Base-by-base conservation (phyloP, 2,113 vertebrate genomes). In the Plotosus lineatus region DNA sequence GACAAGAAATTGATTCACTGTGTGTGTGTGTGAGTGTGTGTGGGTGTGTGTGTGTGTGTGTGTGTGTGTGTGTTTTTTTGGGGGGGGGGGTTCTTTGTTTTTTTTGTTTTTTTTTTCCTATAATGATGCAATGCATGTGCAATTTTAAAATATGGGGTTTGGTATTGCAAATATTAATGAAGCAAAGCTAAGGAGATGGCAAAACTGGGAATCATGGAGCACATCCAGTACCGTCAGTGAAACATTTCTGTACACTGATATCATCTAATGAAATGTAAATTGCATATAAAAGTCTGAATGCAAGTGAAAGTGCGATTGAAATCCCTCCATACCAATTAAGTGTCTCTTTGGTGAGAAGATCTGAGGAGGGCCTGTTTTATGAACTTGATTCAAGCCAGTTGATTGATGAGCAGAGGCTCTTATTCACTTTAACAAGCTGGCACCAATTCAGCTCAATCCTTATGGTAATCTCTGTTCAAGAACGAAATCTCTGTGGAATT, bases 261-360 rank as follows among this genome's bases (percentile, higher is more conserved):
- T 48, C 60, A 75, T 83, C 78, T 86, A 86, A 86, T 86, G 80
- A 81, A 86, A 78, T 83, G 79, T 33, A 77, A 80, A 86, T 81
- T 69, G 78, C 81, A 73, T 81, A 77, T n/a, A 40, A 56, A 55
- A 56, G 65, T 77, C 66, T 73, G 51, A 66, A 38, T 63, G 58
- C 65, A 65, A 51, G 77, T 80, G 33, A 77, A 71, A 78, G 74
- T 74, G 68, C 60, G 68, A 53, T 81, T 69, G 77, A 31, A 83
- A 81, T 68, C 50, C 58, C 73, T 80, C 69, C 15, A 73, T 51
- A 74, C 77, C 81, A 85, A 85, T 85, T 85, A 51, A 81, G 73
- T 78, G 76, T 65, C 36, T 50, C 51, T 65, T 65, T 33, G 56
- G 42, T 19, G 42, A 75, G 78, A 80, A 73, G 42, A 48, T 77